Conservation (phyloP, 2,113 vertebrate species). For the Podocnemis expansa region DNA sequence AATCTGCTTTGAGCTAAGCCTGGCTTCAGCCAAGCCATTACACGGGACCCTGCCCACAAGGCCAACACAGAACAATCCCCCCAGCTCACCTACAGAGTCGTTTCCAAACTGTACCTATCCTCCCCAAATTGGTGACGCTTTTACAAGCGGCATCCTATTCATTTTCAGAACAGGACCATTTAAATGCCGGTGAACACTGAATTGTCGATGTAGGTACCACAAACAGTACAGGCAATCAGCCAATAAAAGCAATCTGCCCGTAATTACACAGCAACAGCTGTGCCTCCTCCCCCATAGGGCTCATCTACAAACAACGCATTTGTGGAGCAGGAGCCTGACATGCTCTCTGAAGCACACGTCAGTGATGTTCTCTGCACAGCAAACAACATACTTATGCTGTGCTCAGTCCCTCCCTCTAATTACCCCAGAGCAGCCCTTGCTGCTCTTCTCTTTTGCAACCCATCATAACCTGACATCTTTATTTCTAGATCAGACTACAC, state of each 20-base stretch:
- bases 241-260: background rate
- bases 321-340: background rate
- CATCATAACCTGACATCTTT: background rate
- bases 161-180: background rate
- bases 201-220: too few relatives aligned
- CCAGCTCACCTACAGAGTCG: background rate
- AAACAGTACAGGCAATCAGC: background rate
- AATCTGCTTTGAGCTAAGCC: background rate
- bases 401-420: background rate
- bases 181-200: background rate
- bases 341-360: background rate
- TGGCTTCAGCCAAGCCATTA: background rate
- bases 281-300: too few relatives aligned
- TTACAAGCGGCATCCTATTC: background rate
- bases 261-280: background rate
- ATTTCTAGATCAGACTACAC: conserved; percentile 38
- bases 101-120: too few relatives aligned
- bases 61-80: background rate
- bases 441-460: conserved; percentile 53
- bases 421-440: background rate
- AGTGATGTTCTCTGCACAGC: background rate
- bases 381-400: background rate
- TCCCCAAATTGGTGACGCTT: background rate
- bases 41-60: background rate
- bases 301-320: background rate